Percentiles rank a stretch among this genome's conserved stretches.
These are phyloP conservation scores for Drosophila macrospina DNA, from an alignment of 2,888 invertebrate genomes.

Conservation along the genomic window DNA sequence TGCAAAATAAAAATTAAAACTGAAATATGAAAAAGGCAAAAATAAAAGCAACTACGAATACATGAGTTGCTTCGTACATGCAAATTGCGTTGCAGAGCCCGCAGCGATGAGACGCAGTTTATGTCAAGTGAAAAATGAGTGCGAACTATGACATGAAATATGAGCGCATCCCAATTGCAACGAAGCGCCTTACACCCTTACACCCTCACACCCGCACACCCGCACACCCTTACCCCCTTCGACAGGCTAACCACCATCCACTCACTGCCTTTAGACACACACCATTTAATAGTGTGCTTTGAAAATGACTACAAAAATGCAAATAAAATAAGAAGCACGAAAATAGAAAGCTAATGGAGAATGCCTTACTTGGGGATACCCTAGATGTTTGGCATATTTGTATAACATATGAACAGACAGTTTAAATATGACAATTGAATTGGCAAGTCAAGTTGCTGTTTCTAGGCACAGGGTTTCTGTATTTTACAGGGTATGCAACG, in stretches of 20 bases:
- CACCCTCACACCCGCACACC: neutral
- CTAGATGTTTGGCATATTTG: neutral
- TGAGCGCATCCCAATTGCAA: constrained; percentile 57
- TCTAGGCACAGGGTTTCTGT: no score
- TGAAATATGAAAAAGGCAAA: constrained; percentile 48
- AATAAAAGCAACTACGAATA: constrained; percentile 38
- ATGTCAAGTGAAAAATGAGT: constrained; percentile 78
- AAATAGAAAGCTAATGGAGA: neutral
- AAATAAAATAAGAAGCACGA: constrained; percentile 26
- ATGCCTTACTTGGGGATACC: neutral
- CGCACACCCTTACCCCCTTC: neutral
- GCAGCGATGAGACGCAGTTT: constrained; percentile 74
- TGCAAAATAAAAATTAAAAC: constrained; percentile 77
- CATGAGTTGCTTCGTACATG: constrained; percentile 60
- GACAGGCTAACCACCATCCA: neutral
- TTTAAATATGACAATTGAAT: no score
- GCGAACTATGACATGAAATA: constrained; percentile 80
- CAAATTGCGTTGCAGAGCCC: constrained; percentile 78
- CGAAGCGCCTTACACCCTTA: constrained; percentile 2
- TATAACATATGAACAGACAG: no score
- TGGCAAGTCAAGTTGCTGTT: no score
- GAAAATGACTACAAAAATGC: constrained; percentile 33
- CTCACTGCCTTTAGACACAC: constrained; percentile 1
- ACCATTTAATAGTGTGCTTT: constrained; percentile 44
- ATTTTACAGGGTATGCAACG: neutral